phyloP scores from a whole-genome alignment of 2,113 vertebrate genomes.

The Amia ocellicauda region DNA sequence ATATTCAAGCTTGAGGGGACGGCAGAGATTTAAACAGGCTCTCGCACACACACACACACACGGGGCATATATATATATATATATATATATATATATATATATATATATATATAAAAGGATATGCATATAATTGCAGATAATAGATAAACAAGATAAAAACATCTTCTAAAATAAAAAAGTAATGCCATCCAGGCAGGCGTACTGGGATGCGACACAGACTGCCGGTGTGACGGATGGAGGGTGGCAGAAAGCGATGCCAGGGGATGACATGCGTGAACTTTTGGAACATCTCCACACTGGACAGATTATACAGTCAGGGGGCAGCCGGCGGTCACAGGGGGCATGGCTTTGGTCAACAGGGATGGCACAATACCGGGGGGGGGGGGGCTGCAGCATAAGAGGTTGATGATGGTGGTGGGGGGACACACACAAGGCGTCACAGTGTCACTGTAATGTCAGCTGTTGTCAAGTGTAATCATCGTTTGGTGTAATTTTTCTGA shows the following conservation, averaged over 20 bases:
- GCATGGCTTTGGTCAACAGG: conserved; percentile 56
- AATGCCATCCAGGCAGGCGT: too few species aligned
- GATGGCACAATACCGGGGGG: conserved; percentile 42
- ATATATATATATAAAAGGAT: not conserved
- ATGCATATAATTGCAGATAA: not conserved
- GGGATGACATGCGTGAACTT: conserved; percentile 65
- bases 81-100: conserved; percentile 13
- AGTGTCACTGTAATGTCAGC: conserved; percentile 63
- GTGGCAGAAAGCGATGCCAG: conserved; percentile 58
- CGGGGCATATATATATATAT: conserved; percentile 6
- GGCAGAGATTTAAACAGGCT: conserved; percentile 6
- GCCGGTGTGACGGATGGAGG: conserved; percentile 52
- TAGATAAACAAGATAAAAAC: too few species aligned
- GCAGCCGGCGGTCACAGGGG: conserved; percentile 65
- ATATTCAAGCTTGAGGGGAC: conserved; percentile 50
- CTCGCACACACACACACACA: conserved; percentile 18
- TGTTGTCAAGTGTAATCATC: conserved; percentile 64
- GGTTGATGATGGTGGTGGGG: conserved; percentile 8
- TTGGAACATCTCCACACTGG: conserved; percentile 55
- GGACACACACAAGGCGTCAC: conserved; percentile 36
- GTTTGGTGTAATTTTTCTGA: conserved; percentile 73
- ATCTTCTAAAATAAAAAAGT: too few species aligned
- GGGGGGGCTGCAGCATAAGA: conserved; percentile 21
- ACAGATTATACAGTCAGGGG: conserved; percentile 65
- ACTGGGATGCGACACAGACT: conserved; percentile 46